Evolutionary conservation across 2,888 invertebrate genomes (phyloP).

Genomic region (Leptinotarsa tumamoca): DNA sequence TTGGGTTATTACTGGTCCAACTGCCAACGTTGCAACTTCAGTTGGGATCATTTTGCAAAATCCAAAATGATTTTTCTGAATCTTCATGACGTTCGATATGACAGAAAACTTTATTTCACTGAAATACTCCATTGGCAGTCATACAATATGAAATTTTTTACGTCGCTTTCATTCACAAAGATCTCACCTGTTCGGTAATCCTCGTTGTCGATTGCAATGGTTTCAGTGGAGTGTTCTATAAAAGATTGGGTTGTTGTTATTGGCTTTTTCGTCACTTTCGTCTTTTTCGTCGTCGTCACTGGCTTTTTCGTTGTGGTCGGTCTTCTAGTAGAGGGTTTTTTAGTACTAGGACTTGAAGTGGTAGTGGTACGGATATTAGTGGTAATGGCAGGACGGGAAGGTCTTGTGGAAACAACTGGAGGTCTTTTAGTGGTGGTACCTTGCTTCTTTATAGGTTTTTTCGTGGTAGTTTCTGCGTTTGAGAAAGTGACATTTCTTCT

Average conservation of each 20-base stretch:
- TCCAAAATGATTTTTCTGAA: no score
- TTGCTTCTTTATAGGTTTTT: slow-evolving; percentile 59
- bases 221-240: slow-evolving; percentile 57
- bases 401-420: slow-evolving; percentile 58
- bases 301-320: slow-evolving; percentile 64
- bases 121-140: no score
- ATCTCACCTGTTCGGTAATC: slow-evolving; percentile 65
- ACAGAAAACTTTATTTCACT: no score
- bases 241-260: slow-evolving; percentile 65
- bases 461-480: slow-evolving; percentile 58
- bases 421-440: slow-evolving; percentile 59
- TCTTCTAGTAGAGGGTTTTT: slow-evolving; percentile 52
- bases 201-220: slow-evolving; percentile 41
- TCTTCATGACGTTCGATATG: no score
- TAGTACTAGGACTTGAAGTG: slow-evolving; percentile 57
- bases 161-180: neutral
- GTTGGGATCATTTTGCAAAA: no score
- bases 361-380: slow-evolving; percentile 58
- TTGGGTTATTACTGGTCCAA: no score
- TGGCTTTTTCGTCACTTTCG: slow-evolving; percentile 62
- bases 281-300: slow-evolving; percentile 59
- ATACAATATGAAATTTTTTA: no score
- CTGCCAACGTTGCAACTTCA: no score
- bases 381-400: slow-evolving; percentile 62
- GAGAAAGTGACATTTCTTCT: slow-evolving; percentile 62